phyloP scores from a whole-genome alignment of 2,113 vertebrate genomes.

The Pyrgilauda ruficollis region DNA sequence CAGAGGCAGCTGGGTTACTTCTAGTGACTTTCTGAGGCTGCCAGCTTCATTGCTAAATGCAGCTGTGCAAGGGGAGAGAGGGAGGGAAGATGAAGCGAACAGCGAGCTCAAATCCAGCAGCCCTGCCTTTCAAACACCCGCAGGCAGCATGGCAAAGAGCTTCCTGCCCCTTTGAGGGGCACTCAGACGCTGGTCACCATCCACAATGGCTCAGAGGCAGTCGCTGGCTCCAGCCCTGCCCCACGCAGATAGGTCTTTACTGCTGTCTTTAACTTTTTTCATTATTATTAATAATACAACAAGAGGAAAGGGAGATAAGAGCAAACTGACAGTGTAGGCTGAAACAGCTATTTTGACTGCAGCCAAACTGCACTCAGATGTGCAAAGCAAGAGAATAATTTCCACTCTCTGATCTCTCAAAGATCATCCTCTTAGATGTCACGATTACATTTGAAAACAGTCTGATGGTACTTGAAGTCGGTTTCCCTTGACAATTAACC shows the following conservation, averaged over 20 bases:
- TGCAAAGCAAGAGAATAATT: conserved; percentile 62
- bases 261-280: neutral
- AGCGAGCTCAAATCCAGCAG: neutral
- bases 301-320: conserved; percentile 57
- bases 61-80: conserved; percentile 16
- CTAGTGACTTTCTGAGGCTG: conserved; percentile 9
- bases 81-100: neutral
- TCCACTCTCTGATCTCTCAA: conserved; percentile 46
- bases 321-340: conserved; percentile 48
- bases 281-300: conserved; percentile 60
- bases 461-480: neutral
- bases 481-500: conserved; percentile 40
- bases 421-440: conserved; percentile 50
- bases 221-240: neutral
- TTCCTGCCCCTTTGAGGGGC: neutral
- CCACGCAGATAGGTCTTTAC: neutral
- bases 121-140: neutral
- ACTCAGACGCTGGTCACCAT: neutral
- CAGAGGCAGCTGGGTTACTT: conserved; percentile 51
- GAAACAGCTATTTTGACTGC: conserved; percentile 58
- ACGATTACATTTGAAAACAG: conserved; percentile 27
- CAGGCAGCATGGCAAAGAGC: neutral
- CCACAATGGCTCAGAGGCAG: neutral
- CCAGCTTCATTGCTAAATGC: conserved; percentile 34
- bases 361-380: conserved; percentile 61